phyloP scores from a whole-genome alignment of 2,113 vertebrate genomes.

The Hystrix cristata region DNA sequence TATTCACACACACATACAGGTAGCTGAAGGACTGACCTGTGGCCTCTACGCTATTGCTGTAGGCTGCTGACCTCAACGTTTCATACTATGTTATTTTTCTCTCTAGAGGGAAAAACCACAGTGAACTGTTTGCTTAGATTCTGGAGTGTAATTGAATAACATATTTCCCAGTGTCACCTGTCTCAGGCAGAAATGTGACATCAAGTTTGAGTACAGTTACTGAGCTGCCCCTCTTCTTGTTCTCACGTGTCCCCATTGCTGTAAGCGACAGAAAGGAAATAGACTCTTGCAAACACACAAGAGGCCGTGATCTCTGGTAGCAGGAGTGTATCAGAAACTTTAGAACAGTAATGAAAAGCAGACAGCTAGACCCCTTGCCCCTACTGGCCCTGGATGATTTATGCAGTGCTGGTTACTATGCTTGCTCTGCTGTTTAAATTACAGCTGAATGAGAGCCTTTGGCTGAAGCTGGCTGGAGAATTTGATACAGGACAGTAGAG shows the following conservation, averaged over 20 bases:
- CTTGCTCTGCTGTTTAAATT: conserved; percentile 68
- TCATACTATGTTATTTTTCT: background rate
- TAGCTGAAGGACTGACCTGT: background rate
- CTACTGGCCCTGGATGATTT: background rate
- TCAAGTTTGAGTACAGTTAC: background rate
- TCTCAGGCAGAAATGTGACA: background rate
- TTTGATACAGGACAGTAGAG: background rate
- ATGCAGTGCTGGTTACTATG: conserved; percentile 3
- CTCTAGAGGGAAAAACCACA: background rate
- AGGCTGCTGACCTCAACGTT: background rate
- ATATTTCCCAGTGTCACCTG: background rate
- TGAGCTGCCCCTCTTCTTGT: background rate
- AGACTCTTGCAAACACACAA: background rate
- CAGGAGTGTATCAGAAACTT: background rate
- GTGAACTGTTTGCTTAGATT: background rate
- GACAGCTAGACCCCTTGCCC: rapidly evolving
- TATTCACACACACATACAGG: background rate
- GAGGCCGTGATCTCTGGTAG: background rate
- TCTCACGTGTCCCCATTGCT: background rate
- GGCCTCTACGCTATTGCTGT: background rate
- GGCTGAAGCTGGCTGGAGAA: conserved; percentile 36
- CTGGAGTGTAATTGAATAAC: background rate
- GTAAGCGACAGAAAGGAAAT: background rate
- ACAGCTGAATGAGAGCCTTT: conserved; percentile 7
- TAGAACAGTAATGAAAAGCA: background rate